A percentile compares a stretch with the other conserved stretches of the same genome.
Conservation (phyloP, 2,113 vertebrate species). For the Taurulus bubalis region DNA sequence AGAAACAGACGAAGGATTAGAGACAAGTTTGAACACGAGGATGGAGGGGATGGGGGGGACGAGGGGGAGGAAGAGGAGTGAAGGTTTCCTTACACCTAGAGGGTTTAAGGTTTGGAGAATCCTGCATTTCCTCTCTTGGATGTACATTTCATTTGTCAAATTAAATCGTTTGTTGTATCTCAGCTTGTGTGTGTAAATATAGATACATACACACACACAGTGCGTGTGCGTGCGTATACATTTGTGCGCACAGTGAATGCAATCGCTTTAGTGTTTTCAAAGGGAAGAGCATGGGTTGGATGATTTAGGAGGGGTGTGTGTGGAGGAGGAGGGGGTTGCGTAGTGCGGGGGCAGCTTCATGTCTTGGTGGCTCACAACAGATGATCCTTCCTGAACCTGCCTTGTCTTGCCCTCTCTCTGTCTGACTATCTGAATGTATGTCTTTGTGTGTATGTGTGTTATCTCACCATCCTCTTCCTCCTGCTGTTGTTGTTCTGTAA, state of each 20-base stretch:
- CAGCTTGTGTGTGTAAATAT: background rate
- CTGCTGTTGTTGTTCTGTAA: constrained; percentile 36
- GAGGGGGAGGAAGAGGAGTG: constrained; percentile 16
- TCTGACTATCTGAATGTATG: constrained; percentile 16
- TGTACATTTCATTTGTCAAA: background rate
- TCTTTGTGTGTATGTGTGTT: constrained; percentile 30
- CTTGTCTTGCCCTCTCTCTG: constrained; percentile 39
- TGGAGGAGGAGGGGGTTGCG: background rate
- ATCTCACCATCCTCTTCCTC: constrained; percentile 20
- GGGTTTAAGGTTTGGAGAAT: background rate
- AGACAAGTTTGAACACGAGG: constrained; percentile 41
- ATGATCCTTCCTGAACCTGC: constrained; percentile 51
- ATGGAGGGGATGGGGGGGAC: constrained; percentile 17
- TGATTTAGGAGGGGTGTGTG: constrained; percentile 33
- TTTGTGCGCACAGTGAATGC: background rate
- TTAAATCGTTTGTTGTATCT: background rate
- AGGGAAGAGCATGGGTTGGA: constrained; percentile 61
- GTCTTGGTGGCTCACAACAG: constrained; percentile 41
- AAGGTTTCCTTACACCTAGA: constrained; percentile 49
- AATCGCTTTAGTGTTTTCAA: constrained; percentile 42
- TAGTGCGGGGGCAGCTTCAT: constrained; percentile 51
- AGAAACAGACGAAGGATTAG: constrained; percentile 29
- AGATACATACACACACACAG: background rate
- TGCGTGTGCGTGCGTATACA: background rate
- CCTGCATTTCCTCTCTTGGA: background rate